Evolutionary conservation across 2,888 invertebrate species (phyloP).

Genomic region (Hyles lineata): DNA sequence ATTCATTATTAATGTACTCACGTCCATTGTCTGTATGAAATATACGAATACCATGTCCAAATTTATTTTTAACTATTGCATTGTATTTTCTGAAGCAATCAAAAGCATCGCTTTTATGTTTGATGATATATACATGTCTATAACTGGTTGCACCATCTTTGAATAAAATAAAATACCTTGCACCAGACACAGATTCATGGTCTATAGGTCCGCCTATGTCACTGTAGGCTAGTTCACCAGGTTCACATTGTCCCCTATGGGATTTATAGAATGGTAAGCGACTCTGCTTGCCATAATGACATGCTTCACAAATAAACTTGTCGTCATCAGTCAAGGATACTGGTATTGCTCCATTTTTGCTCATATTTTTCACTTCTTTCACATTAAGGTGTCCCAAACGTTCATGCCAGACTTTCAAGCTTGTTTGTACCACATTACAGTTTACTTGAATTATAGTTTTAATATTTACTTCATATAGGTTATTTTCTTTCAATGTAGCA

Average conservation of each 20-base stretch:
- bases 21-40: slow-evolving; percentile 46
- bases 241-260: slow-evolving; percentile 34
- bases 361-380: slow-evolving; percentile 39
- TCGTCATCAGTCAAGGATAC: slow-evolving; percentile 31
- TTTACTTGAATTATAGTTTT: slow-evolving; percentile 31
- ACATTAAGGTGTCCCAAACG: slow-evolving; percentile 40
- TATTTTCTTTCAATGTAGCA: slow-evolving; percentile 37
- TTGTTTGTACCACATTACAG: slow-evolving; percentile 39
- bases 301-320: slow-evolving; percentile 37
- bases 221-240: slow-evolving; percentile 43
- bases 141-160: slow-evolving; percentile 47
- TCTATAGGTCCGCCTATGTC: slow-evolving; percentile 46
- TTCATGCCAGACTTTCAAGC: slow-evolving; percentile 43
- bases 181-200: slow-evolving; percentile 38
- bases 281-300: slow-evolving; percentile 43
- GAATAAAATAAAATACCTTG: slow-evolving; percentile 44
- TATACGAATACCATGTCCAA: slow-evolving; percentile 38
- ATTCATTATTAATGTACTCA: slow-evolving; percentile 40
- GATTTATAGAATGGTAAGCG: slow-evolving; percentile 41
- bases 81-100: slow-evolving; percentile 43
- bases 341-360: slow-evolving; percentile 34
- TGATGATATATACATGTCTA: slow-evolving; percentile 44
- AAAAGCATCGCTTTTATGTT: slow-evolving; percentile 45
- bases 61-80: slow-evolving; percentile 41
- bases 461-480: slow-evolving; percentile 38